Conservation (phyloP, 2,113 vertebrate genomes). For the Uropsilus gracilis region DNA sequence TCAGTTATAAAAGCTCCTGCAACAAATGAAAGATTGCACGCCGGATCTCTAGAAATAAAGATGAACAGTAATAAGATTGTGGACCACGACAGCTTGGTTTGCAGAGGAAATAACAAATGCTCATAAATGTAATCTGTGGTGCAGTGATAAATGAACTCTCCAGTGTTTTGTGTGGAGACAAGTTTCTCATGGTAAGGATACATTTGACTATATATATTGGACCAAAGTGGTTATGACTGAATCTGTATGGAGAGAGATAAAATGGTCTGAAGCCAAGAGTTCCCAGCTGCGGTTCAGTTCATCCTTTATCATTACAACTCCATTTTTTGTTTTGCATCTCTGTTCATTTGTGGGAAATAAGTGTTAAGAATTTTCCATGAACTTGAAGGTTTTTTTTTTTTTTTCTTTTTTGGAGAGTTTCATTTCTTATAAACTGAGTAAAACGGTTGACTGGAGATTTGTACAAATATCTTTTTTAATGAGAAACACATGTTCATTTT, state of each 20-base stretch:
- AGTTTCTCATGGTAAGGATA: constrained; percentile 8
- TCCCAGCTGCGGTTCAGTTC: background rate
- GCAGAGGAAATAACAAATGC: constrained; percentile 51
- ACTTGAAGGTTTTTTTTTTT: background rate
- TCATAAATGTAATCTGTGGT: constrained; percentile 31
- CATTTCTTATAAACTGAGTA: background rate
- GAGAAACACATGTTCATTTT: background rate
- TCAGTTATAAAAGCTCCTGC: constrained; percentile 53
- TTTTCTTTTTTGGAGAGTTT: background rate
- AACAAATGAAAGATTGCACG: constrained; percentile 66
- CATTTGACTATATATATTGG: background rate
- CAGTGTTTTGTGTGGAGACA: background rate
- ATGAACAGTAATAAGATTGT: constrained; percentile 41
- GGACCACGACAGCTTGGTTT: background rate
- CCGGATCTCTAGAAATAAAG: constrained; percentile 35
- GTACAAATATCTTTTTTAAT: background rate
- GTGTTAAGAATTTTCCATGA: background rate
- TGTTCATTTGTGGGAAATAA: background rate
- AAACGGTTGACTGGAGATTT: background rate
- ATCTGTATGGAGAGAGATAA: background rate
- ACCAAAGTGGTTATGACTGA: background rate
- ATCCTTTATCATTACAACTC: background rate
- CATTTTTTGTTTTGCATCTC: background rate
- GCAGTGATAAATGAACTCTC: constrained; percentile 9
- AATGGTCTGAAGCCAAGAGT: background rate